Conservation (phyloP, 2,888 invertebrate species). For the Agrotis puta region DNA sequence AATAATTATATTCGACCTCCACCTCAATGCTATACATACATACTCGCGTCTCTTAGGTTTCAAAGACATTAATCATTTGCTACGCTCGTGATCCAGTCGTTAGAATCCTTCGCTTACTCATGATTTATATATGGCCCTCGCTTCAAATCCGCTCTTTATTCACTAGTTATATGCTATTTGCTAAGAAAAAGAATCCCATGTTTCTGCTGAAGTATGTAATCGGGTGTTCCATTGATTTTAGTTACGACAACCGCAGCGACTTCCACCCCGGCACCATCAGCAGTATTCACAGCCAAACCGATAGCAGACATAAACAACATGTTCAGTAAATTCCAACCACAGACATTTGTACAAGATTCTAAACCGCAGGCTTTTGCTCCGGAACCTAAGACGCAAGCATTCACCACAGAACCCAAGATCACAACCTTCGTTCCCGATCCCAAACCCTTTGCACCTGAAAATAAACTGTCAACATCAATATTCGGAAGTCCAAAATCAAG, state of each 20-base stretch:
- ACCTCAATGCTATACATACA: too few relatives aligned
- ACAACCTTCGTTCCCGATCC: constrained; percentile 37
- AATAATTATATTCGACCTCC: too few relatives aligned
- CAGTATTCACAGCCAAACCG: constrained; percentile 80
- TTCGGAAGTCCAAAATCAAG: constrained; percentile 71
- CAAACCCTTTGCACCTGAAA: constrained; percentile 49
- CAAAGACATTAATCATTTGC: too few relatives aligned
- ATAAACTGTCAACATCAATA: constrained; percentile 51
- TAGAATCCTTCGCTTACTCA: too few relatives aligned
- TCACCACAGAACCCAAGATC: constrained; percentile 32
- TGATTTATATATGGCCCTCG: too few relatives aligned
- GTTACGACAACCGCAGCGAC: constrained; percentile 64
- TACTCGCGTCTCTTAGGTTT: too few relatives aligned
- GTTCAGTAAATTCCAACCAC: constrained; percentile 78
- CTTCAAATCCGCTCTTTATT: too few relatives aligned
- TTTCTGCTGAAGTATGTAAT: constrained; percentile 13
- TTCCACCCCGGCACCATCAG: constrained; percentile 66
- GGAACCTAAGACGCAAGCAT: constrained; percentile 47
- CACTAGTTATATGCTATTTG: neutral
- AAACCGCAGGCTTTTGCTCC: constrained; percentile 58
- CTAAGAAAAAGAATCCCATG: neutral
- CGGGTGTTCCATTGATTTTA: constrained; percentile 46
- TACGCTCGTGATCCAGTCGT: too few relatives aligned
- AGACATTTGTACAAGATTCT: constrained; percentile 66
- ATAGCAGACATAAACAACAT: constrained; percentile 77